Conservation (phyloP, 2,113 vertebrate species). For the Oreotrochilus melanogaster region DNA sequence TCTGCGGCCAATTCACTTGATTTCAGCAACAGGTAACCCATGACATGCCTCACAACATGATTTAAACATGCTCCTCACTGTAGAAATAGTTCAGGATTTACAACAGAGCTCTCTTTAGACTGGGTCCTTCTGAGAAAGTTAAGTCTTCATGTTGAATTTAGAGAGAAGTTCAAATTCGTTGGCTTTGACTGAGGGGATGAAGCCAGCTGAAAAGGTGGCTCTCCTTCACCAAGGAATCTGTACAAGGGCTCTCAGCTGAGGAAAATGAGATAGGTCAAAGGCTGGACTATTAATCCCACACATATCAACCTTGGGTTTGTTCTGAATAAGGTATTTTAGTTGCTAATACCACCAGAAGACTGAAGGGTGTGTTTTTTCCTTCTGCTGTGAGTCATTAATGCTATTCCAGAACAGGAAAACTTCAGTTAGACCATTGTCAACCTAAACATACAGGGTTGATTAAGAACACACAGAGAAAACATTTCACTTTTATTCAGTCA, state of each 20-base stretch:
- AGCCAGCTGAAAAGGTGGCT: not conserved
- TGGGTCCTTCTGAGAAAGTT: not conserved
- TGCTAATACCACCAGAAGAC: not conserved
- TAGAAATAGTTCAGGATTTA: not conserved
- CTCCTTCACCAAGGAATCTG: not conserved
- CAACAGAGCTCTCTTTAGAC: not conserved
- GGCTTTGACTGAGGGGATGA: not conserved
- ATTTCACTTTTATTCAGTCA: not conserved
- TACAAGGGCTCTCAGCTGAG: not conserved
- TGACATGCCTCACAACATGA: not conserved
- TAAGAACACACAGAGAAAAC: not conserved
- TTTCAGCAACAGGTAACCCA: not conserved
- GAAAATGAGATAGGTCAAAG: not conserved
- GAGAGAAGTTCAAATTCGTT: not conserved
- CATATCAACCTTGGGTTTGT: not conserved
- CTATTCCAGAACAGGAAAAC: not conserved
- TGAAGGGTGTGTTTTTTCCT: not conserved
- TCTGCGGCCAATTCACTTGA: not conserved
- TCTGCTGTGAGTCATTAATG: not conserved
- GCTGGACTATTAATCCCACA: not conserved
- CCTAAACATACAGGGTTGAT: not conserved
- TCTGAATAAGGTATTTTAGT: not conserved
- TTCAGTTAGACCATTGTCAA: not conserved
- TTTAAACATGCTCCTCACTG: not conserved
- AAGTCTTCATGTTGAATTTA: not conserved